A percentile compares a stretch with the other conserved stretches of the same genome.
These are phyloP conservation scores for Elanus axillaris DNA, from an alignment of 2,113 vertebrate genomes.

Conservation along the genomic window DNA sequence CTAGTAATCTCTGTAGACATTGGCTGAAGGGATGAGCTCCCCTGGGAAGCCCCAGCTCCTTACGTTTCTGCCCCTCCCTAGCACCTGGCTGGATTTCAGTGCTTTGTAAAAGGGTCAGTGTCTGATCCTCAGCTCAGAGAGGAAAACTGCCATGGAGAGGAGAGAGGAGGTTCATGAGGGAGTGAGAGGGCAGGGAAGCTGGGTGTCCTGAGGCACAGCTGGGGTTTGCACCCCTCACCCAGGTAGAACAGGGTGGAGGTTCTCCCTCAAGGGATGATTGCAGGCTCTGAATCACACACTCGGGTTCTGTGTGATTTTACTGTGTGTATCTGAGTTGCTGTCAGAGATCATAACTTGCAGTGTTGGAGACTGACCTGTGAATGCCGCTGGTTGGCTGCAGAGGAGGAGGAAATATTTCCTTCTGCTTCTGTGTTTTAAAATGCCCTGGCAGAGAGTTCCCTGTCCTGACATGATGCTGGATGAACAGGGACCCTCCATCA, in stretches of 20 bases:
- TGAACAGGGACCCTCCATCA: not conserved
- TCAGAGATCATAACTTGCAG: not conserved
- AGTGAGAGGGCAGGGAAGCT: not conserved
- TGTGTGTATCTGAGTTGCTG: not conserved
- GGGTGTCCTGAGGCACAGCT: not conserved
- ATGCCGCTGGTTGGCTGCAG: slow-evolving; percentile 22
- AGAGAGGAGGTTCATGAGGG: not conserved
- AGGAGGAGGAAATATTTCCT: not conserved
- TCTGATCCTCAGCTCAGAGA: not conserved
- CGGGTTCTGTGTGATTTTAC: not conserved
- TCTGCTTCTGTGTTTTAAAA: slow-evolving; percentile 29
- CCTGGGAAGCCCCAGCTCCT: not conserved
- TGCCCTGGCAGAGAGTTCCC: slow-evolving; percentile 3
- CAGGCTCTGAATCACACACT: not conserved
- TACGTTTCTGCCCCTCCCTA: not conserved
- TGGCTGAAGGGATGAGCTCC: slow-evolving; percentile 5
- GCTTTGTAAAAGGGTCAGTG: not conserved
- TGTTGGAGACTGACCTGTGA: not conserved
- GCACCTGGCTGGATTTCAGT: not conserved
- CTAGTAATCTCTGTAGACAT: not conserved
- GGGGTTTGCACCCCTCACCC: not conserved
- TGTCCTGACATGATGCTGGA: slow-evolving; percentile 27
- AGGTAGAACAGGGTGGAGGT: not conserved
- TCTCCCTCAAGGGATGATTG: not conserved
- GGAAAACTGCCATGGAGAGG: not conserved